Evolutionary conservation across 2,888 invertebrate genomes (phyloP).

Genomic region (Pachydiplax longipennis): DNA sequence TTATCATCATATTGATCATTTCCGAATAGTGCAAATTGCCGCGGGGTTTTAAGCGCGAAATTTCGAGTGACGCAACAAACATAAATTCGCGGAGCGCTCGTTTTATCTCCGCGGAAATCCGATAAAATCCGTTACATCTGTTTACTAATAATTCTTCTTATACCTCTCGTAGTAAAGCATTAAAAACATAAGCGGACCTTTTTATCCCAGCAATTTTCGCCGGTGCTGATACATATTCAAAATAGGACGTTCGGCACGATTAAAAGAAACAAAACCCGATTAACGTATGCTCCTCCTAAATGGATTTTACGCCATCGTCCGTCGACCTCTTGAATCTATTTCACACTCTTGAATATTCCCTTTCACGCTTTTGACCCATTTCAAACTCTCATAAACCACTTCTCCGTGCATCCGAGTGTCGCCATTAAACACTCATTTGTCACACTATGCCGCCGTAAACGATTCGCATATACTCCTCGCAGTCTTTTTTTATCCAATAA

Average conservation of each 20-base stretch:
- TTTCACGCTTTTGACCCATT: slow-evolving; percentile 1
- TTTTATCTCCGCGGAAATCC: too few relatives aligned
- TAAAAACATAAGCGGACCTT: too few relatives aligned
- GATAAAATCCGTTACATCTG: too few relatives aligned
- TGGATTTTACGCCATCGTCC: background rate
- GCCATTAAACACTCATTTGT: background rate
- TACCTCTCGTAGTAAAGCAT: too few relatives aligned
- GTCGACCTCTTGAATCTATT: background rate
- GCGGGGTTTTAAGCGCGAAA: too few relatives aligned
- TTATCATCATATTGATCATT: too few relatives aligned
- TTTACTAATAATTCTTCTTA: too few relatives aligned
- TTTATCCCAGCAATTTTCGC: too few relatives aligned
- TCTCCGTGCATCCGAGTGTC: background rate
- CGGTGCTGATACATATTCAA: too few relatives aligned
- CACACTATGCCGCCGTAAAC: background rate
- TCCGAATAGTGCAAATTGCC: too few relatives aligned
- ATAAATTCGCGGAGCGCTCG: too few relatives aligned
- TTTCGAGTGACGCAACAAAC: too few relatives aligned
- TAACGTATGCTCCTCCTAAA: background rate
- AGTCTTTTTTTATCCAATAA: background rate
- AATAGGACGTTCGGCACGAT: background rate
- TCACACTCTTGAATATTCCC: background rate
- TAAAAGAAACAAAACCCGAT: background rate
- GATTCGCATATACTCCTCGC: background rate
- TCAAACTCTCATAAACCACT: background rate